Base-by-base conservation (phyloP, 2,888 invertebrate genomes). In the Troilus luridus region DNA sequence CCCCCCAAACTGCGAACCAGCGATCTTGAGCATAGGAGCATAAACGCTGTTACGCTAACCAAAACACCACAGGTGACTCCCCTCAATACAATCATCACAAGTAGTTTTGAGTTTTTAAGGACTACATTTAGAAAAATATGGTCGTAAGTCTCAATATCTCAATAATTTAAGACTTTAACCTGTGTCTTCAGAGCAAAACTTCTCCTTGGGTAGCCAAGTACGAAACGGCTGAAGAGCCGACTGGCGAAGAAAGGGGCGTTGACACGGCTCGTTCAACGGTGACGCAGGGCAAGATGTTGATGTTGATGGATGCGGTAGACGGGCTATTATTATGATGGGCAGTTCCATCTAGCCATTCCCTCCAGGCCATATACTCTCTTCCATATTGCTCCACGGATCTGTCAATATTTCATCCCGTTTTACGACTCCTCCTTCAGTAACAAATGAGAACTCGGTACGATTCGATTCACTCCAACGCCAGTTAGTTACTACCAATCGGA, bases 261-360 rank as follows among this genome's bases (percentile, higher is more conserved):
- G 72, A 77, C 72, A 77, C 72, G 27, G 41, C 17, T 17, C 17
- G 41, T 17, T 19, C 8, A 8, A 9, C 17, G 19, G 27, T 27
- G 67, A 67, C 67, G 24, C 72, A 41, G 72, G 2, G 0, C 12
- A 24, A 14, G 24, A 41, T 1, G 11, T 19, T 7, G 27, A 6
- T n/a, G 27, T 1, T 41, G 72, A 77, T 77, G 27, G 72, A 77
- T 77, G 72, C 64, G 64, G 10, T 10, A 21, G 64, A 64, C n/a
- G n/a, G 67, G 67, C 72, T 19, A 77, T 77, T 41, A 77, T 77
- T 77, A 9, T 77, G 72, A 77, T 77, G 72, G 72, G 72, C 27
- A 77, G 72, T 77, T 41, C 27, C 41, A 77, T 77, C 72, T 24
- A 41, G 27, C 19, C 27, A 77, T 77, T 77, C 72, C 72, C 41